Evolutionary conservation across 2,797 vertebrate species (phyloP).

Genomic region (Dermochelys coriacea): DNA sequence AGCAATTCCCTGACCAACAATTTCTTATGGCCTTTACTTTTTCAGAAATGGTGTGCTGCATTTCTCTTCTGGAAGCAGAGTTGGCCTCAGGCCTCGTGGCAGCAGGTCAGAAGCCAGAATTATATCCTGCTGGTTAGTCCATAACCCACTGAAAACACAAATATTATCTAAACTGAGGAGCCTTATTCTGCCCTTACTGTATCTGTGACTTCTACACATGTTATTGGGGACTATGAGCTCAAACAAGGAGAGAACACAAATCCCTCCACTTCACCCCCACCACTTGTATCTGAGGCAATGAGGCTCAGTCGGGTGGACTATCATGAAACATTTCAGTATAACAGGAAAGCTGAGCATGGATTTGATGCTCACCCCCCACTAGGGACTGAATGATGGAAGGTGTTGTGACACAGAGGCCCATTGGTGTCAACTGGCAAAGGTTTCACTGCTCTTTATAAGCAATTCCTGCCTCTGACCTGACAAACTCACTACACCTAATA

Average conservation of each 20-base stretch:
- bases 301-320: not conserved
- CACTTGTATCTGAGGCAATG: not conserved
- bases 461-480: not conserved
- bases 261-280: not conserved
- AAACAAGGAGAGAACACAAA: not conserved
- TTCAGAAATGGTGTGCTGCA: not conserved
- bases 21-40: not conserved
- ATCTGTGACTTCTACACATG: rapidly evolving
- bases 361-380: not conserved
- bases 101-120: not conserved
- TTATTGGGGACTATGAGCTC: not conserved
- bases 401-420: not conserved
- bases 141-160: rapidly evolving
- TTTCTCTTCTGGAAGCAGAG: not conserved
- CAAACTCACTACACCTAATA: not conserved
- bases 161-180: rapidly evolving
- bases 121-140: not conserved
- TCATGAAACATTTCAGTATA: not conserved
- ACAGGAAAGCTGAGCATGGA: not conserved
- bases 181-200: rapidly evolving
- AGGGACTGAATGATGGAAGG: not conserved
- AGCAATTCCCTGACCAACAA: not conserved
- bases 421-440: not conserved
- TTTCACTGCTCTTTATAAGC: not conserved
- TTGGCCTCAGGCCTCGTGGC: not conserved